Base-by-base conservation (phyloP, 2,888 invertebrate species). In the Cryptocheilus praepositus region DNA sequence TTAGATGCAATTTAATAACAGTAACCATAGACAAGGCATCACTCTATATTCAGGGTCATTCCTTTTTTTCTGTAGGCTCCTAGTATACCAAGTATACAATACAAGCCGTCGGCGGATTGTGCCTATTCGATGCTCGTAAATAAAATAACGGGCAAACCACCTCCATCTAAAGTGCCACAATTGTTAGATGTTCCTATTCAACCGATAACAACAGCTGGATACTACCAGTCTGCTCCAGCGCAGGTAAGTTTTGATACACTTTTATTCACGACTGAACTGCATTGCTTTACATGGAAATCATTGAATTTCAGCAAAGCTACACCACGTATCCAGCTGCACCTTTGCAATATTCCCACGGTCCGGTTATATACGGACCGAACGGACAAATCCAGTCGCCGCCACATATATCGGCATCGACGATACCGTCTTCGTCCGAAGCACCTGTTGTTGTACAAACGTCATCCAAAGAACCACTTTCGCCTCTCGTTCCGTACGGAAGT, bases 41-140 rank as follows among this genome's bases (percentile, higher is more conserved):
- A 64, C 21, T 67, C 8, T 57, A 57, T 57, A 45, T n/a, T 61
- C 44, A 57, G 56, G 55, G 58, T 52, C 53, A 46, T 58, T 43
- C 67, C 55, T 67, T 22, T 57, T 52, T 59, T 45, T 75, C 72
- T 73, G 89, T 90, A 82, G 91, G 92, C 87, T 89, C 93, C 87
- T 87, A 91, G 89, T 71, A 91, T 93, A 83, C 92, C 92, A 67
- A 90, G 89, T 64, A 93, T 94, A 76, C 92, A 92, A 79, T 96
- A 95, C 90, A 94, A 94, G 84, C 95, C 95, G 13, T 95, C 95
- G 2, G 94, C 94, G 0, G 94, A 96, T 90, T 96, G 96, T 89
- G 93, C 96, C 68, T 97, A 97, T 89, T 95, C 95, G 8, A 94
- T 96, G 91, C 90, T 97, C 75, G 95, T 97, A 53, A 95, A 94